Conservation (phyloP, 2,797 vertebrate species). For the Florisuga fusca region DNA sequence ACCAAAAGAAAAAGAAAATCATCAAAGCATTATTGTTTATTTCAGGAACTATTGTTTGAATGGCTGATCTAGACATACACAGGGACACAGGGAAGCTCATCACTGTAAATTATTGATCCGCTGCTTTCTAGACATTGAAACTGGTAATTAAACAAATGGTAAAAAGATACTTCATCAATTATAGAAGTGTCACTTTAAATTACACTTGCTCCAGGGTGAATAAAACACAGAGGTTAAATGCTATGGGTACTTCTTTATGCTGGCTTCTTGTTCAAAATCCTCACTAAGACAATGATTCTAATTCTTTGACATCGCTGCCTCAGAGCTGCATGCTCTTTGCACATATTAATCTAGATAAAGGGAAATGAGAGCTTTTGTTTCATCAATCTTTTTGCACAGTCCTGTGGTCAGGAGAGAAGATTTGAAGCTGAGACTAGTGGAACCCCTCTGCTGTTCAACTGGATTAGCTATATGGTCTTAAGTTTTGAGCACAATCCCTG, state of each 20-base stretch:
- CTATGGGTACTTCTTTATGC: not conserved
- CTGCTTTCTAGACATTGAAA: conserved; percentile 60
- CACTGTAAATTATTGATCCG: conserved; percentile 67
- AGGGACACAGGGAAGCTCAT: not conserved
- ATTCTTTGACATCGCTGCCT: not conserved
- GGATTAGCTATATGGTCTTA: fast-evolving
- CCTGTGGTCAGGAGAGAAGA: not conserved
- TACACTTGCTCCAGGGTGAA: conserved; percentile 59
- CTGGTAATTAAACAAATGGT: conserved; percentile 72
- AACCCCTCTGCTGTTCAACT: not conserved
- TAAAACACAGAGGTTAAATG: conserved; percentile 37
- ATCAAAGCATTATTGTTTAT: not conserved
- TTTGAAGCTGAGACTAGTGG: not conserved
- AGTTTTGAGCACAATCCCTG: not conserved
- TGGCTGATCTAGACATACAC: not conserved
- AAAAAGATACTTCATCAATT: conserved; percentile 70
- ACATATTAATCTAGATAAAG: not conserved
- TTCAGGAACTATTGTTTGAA: not conserved
- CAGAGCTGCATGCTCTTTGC: not conserved
- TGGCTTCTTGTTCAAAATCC: not conserved
- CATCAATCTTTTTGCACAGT: not conserved
- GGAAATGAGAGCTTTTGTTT: not conserved
- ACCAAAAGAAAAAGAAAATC: not conserved
- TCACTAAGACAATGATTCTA: not conserved
- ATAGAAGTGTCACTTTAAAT: conserved; percentile 68